Conservation (phyloP, 2,888 invertebrate genomes). For the Cephonodes hylas region DNA sequence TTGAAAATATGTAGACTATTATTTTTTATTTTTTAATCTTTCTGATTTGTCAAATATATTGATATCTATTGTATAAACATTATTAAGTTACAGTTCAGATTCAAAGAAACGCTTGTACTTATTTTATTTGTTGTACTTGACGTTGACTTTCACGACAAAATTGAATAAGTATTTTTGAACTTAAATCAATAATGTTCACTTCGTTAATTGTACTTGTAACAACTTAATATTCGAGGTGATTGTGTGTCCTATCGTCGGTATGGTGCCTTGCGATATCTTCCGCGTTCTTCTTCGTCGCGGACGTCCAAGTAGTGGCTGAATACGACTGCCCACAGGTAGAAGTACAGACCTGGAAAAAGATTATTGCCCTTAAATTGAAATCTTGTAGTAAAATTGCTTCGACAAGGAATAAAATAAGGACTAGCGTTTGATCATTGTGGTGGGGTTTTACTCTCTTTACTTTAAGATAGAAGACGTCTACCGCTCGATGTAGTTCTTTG, state of each 20-base stretch:
- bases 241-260: constrained; percentile 73
- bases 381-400: not conserved
- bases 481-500: too few species aligned
- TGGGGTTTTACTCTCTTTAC: too few species aligned
- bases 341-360: constrained; percentile 84
- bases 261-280: constrained; percentile 88
- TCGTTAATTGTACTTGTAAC: not conserved
- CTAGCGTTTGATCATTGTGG: too few species aligned
- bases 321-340: constrained; percentile 91
- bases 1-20: not conserved
- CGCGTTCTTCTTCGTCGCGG: constrained; percentile 85
- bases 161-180: not conserved
- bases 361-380: not conserved
- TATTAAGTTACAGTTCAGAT: too few species aligned
- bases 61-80: not conserved
- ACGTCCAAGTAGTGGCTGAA: constrained; percentile 90
- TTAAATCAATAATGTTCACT: not conserved
- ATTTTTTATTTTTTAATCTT: not conserved
- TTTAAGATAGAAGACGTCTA: too few species aligned
- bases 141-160: not conserved
- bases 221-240: too few species aligned
- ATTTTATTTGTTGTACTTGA: not conserved
- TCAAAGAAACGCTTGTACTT: too few species aligned
- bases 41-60: not conserved
- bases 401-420: too few species aligned